phyloP scores from a whole-genome alignment of 2,113 vertebrate genomes.

The Catharus fuscescens region DNA sequence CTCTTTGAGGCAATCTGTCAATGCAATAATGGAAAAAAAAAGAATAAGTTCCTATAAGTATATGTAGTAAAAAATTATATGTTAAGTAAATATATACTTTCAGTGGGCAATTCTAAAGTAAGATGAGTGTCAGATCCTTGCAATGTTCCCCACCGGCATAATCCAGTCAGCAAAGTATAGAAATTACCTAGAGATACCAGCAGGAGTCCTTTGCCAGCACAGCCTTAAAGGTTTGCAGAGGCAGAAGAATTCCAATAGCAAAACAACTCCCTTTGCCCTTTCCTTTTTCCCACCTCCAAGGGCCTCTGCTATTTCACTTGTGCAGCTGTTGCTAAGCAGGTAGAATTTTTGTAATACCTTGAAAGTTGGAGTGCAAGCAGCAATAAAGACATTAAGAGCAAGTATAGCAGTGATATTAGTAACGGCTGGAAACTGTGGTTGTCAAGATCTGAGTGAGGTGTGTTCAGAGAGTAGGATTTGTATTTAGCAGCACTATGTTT shows the following conservation, averaged over 20 bases:
- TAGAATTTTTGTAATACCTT: background rate
- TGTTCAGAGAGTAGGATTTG: background rate
- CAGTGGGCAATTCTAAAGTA: background rate
- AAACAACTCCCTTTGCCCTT: background rate
- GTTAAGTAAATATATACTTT: background rate
- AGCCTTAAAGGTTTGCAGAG: background rate
- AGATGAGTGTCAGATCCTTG: background rate
- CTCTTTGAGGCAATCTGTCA: background rate
- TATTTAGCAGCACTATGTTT: background rate
- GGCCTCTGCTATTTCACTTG: background rate
- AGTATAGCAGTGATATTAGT: background rate
- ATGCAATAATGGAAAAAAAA: background rate
- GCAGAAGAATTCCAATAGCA: background rate
- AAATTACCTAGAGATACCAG: accelerated
- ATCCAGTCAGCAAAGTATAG: background rate
- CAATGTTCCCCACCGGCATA: background rate
- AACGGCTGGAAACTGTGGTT: background rate
- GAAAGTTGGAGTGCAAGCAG: background rate
- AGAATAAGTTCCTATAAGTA: background rate
- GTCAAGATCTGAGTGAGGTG: background rate
- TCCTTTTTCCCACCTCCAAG: background rate
- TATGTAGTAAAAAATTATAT: background rate
- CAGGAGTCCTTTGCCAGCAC: background rate
- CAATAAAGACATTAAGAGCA: background rate
- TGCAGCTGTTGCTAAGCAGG: background rate